phyloP scores from a whole-genome alignment of 2,888 invertebrate genomes.

The Patella ulyssiponensis region DNA sequence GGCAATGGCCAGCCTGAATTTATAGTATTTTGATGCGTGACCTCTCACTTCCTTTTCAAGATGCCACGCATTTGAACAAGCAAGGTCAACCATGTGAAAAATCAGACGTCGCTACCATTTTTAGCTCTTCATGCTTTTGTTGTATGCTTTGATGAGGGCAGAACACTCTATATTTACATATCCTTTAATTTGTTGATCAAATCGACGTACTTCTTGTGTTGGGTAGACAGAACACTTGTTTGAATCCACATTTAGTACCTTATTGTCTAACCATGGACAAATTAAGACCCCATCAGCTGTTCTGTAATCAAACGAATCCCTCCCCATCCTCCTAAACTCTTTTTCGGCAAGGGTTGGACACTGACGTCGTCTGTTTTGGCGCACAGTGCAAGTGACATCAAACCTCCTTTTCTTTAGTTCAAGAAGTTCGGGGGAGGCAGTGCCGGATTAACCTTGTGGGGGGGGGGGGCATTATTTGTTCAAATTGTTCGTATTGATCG shows the following conservation, averaged over 20 bases:
- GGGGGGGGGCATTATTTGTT: too few relatives aligned
- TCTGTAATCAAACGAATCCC: not conserved
- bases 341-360: not conserved
- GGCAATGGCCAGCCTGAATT: not conserved
- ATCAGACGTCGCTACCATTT: conserved; percentile 28
- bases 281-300: not conserved
- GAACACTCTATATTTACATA: not conserved
- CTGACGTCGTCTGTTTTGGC: conserved; percentile 16
- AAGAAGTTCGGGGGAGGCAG: conserved; percentile 23
- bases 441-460: too few relatives aligned
- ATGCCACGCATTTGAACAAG: conserved; percentile 25
- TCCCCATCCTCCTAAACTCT: too few relatives aligned
- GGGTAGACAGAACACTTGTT: not conserved
- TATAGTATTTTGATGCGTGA: not conserved
- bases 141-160: too few relatives aligned
- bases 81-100: conserved; percentile 28
- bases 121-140: too few relatives aligned
- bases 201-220: not conserved
- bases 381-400: conserved; percentile 28
- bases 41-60: not conserved
- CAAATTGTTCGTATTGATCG: too few relatives aligned
- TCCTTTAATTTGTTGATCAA: not conserved
- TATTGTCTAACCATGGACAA: too few relatives aligned
- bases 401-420: conserved; percentile 14
- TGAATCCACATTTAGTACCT: not conserved